Evolutionary conservation across 2,797 vertebrate genomes (phyloP).

Genomic region (Tadarida brasiliensis): DNA sequence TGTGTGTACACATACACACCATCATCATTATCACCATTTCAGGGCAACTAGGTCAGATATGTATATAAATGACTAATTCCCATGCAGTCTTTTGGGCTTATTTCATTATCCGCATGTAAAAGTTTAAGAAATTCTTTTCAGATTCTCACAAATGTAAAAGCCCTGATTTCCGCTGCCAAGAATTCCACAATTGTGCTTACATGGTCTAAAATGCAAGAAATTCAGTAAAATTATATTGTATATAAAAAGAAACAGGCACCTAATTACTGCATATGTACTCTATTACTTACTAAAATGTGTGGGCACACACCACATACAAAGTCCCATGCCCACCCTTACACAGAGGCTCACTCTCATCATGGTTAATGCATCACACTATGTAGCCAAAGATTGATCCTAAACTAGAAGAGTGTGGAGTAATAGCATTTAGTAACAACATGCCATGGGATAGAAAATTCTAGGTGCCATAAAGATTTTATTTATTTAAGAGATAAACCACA

Average conservation of each 20-base stretch:
- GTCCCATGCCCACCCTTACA: background rate
- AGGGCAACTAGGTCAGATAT: background rate
- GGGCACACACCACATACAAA: background rate
- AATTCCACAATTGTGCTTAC: background rate
- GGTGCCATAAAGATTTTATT: background rate
- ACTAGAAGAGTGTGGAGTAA: background rate
- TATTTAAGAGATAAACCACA: too few species aligned
- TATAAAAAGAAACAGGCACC: background rate
- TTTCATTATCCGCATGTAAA: background rate
- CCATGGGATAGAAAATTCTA: slow-evolving; percentile 33
- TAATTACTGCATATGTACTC: background rate
- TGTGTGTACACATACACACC: fast-evolving
- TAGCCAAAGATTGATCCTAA: background rate
- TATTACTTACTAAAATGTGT: slow-evolving; percentile 8
- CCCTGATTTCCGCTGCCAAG: background rate
- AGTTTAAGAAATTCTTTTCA: slow-evolving; percentile 51
- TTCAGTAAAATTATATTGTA: slow-evolving; percentile 11
- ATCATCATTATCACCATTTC: background rate
- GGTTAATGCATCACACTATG: background rate
- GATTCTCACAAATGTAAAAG: slow-evolving; percentile 48
- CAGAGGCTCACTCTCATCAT: background rate
- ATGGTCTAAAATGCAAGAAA: slow-evolving; percentile 30
- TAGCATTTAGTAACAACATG: background rate
- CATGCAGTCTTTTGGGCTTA: background rate
- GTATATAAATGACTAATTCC: background rate